Conservation (phyloP, 2,113 vertebrate genomes). For the Saguinus imperator region DNA sequence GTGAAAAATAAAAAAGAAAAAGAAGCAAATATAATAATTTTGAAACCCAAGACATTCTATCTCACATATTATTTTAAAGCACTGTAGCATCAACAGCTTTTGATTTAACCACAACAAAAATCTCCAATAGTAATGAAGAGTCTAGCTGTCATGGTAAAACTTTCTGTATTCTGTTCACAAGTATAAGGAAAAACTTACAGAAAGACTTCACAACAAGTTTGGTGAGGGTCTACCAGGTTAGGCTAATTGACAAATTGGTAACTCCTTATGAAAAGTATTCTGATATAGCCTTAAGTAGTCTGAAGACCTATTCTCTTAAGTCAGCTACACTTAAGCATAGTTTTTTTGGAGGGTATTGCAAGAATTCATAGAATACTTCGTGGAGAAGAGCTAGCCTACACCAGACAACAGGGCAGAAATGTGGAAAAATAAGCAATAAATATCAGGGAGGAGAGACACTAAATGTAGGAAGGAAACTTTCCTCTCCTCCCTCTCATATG, state of each 20-base stretch:
- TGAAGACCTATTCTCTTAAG: neutral
- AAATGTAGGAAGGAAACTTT: neutral
- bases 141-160: neutral
- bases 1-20: neutral
- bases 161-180: neutral
- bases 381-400: neutral
- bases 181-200: neutral
- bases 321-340: neutral
- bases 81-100: neutral
- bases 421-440: neutral
- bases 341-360: neutral
- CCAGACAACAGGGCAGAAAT: neutral
- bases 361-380: neutral
- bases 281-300: neutral
- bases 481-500: neutral
- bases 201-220: neutral
- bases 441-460: neutral
- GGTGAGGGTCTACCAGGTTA: neutral
- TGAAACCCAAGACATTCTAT: neutral
- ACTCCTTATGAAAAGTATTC: neutral
- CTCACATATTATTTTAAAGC: neutral
- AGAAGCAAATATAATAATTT: slow-evolving; percentile 5
- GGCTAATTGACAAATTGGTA: neutral
- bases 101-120: slow-evolving; percentile 21
- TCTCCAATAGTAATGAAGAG: neutral